These are phyloP conservation scores for Scaptomyza hsui DNA, from an alignment of 1,140 invertebrate species.

Conservation along the genomic window DNA sequence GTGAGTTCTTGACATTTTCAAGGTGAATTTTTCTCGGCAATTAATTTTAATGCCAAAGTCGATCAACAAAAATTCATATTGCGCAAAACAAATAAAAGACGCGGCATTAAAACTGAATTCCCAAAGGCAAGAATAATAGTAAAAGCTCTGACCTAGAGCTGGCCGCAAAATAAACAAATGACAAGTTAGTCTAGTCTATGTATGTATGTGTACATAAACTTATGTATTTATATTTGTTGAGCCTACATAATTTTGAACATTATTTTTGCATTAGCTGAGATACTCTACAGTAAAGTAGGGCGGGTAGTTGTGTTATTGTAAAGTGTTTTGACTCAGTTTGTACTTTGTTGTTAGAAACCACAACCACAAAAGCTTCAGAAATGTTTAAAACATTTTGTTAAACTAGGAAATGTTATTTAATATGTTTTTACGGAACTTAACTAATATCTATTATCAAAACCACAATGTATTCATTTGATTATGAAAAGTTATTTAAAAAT, in stretches of 20 bases:
- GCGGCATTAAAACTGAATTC: constrained; percentile 39
- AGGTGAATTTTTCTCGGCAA: constrained; percentile 21
- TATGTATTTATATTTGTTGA: background rate
- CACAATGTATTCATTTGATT: no score
- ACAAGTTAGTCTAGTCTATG: constrained; percentile 2
- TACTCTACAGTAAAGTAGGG: constrained; percentile 15
- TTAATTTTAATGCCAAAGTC: constrained; percentile 16
- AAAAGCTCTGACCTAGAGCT: constrained; percentile 55
- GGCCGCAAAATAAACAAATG: constrained; percentile 43
- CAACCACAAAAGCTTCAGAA: background rate
- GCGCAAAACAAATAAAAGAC: constrained; percentile 54
- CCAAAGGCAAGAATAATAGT: constrained; percentile 22
- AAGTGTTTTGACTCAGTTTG: background rate
- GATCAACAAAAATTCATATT: constrained; percentile 47
- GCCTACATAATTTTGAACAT: constrained; percentile 27
- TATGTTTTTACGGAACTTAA: background rate
- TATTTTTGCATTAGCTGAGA: constrained; percentile 50
- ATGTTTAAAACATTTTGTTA: background rate
- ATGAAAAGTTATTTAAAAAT: no score
- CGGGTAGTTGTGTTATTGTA: no score
- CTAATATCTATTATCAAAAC: background rate
- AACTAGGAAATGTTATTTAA: background rate
- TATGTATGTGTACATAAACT: background rate
- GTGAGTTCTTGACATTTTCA: constrained; percentile 39
- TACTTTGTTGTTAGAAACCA: background rate